phyloP scores from a whole-genome alignment of 2,888 invertebrate genomes.

The Sesia apiformis region DNA sequence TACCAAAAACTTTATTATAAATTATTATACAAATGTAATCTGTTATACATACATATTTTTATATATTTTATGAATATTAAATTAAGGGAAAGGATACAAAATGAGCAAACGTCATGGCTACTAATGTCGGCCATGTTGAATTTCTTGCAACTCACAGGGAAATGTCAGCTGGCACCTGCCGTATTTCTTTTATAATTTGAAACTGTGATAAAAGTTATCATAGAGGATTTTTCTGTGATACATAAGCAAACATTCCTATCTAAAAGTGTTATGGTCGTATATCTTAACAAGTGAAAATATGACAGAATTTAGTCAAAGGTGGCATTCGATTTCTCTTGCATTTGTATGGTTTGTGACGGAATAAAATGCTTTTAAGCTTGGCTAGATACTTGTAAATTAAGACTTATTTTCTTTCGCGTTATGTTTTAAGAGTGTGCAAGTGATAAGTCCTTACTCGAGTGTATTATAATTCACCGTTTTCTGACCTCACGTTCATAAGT shows the following conservation, averaged over 20 bases:
- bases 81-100: background rate
- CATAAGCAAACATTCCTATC: conserved; percentile 22
- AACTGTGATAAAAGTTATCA: conserved; percentile 43
- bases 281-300: conserved; percentile 47
- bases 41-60: no score
- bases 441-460: conserved; percentile 24
- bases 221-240: conserved; percentile 34
- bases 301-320: conserved; percentile 57
- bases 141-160: conserved; percentile 71
- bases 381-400: conserved; percentile 42
- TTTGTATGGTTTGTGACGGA: conserved; percentile 68
- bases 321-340: conserved; percentile 69
- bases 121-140: conserved; percentile 71
- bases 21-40: background rate
- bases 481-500: background rate
- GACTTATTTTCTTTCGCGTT: conserved; percentile 46
- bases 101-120: conserved; percentile 54
- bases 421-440: conserved; percentile 47
- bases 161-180: conserved; percentile 71
- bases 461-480: background rate
- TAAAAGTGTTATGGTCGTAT: conserved; percentile 21
- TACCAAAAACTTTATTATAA: background rate
- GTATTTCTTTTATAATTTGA: conserved; percentile 47
- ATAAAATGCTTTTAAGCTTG: conserved; percentile 53
- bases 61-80: background rate